Evolutionary conservation across 2,797 vertebrate genomes (phyloP), one percentile per base, ranked within the genome.

Genomic region (Spinus pinus): DNA sequence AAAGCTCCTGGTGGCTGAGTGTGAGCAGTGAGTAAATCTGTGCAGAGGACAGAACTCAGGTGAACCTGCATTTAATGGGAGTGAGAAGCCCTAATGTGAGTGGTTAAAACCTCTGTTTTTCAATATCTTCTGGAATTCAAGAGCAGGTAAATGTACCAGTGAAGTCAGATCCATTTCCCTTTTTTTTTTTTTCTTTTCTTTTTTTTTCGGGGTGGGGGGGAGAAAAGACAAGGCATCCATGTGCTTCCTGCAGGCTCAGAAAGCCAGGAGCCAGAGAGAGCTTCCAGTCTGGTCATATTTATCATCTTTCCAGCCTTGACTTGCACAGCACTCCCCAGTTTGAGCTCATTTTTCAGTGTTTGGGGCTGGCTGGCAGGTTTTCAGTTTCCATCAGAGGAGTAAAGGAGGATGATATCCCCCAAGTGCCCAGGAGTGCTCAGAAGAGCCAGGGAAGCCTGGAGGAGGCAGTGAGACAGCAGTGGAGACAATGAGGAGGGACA

Each of bases 331-430:
- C 70, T 87, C 39, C 30, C 22, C 28, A 37, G 53, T 51, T 35
- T 44, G 46, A 74, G 30, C 50, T 94, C 61, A 27, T 96, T 95
- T 94, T 87, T 89, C 88, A 89, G 71, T 35, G 35, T 94, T 90
- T 93, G 88, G 81, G 71, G 57, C 69, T 83, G 31, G 46, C 60
- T 96, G 90, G 74, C 86, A 94, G 79, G 74, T 87, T 96, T 95
- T 93, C 81, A 65, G 53, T 50, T 94, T 35, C 88, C 65, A 74
- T 92, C 88, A 95, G 61, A 12, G n/a, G 39, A 61, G 7, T 35
- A 37, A 30, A 85, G 81, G 75, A 6, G 7, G 58, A 64, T 44
- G 79, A 73, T 67, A 67, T 47, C 35, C 51, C 46, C 42, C 44
- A 47, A 3, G 54, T 28, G 75, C 51, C n/a, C 3, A 3, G 74